Conservation (phyloP, 2,113 vertebrate genomes). For the Sylvia atricapilla region DNA sequence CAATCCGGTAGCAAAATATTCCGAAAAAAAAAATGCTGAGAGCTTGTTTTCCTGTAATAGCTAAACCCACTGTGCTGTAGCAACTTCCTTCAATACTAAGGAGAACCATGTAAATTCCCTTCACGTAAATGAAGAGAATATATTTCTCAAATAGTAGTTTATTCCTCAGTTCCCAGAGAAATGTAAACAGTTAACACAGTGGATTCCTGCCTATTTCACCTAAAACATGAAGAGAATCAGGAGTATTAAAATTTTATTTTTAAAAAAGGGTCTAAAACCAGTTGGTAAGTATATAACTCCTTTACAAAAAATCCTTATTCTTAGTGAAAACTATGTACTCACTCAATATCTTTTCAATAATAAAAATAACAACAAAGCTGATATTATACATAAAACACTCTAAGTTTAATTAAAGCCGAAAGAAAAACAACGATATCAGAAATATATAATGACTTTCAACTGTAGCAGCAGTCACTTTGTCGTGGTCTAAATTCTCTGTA, state of each 20-base stretch:
- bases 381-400: neutral
- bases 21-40: neutral
- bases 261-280: neutral
- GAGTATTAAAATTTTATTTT: neutral
- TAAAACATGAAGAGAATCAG: neutral
- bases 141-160: neutral
- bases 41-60: neutral
- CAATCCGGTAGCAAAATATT: neutral
- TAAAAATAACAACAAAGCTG: neutral
- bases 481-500: neutral
- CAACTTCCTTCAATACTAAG: neutral
- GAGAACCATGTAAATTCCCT: neutral
- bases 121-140: neutral
- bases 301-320: neutral
- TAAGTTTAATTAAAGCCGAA: neutral
- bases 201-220: neutral
- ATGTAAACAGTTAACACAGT: neutral
- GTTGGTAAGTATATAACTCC: neutral
- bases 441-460: neutral
- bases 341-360: neutral
- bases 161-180: neutral
- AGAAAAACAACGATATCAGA: neutral
- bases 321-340: neutral
- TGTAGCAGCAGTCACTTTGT: neutral
- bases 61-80: neutral